Percentiles rank a stretch among this genome's conserved stretches.
These are phyloP conservation scores for Scaptomyza cyrtandrae DNA, from an alignment of 2,888 invertebrate species.

Conservation along the genomic window DNA sequence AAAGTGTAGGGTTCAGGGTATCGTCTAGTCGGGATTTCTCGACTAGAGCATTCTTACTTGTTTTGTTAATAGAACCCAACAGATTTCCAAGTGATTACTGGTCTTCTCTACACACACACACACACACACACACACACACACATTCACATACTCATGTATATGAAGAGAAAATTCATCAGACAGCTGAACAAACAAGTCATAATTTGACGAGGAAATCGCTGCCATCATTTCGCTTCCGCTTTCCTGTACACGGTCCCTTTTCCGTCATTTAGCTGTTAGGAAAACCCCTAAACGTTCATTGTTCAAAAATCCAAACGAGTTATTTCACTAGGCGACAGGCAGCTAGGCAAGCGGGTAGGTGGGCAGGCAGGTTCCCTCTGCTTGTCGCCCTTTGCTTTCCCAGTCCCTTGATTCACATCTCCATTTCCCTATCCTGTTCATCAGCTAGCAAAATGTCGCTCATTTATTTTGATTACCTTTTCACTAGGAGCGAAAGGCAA, in stretches of 20 bases:
- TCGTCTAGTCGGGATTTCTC: too few relatives aligned
- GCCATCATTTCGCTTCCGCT: slow-evolving; percentile 58
- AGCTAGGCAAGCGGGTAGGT: too few relatives aligned
- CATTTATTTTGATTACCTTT: slow-evolving; percentile 79
- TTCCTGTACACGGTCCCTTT: slow-evolving; percentile 58
- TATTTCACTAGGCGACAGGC: slow-evolving; percentile 41
- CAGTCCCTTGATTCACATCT: slow-evolving; percentile 22
- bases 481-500: slow-evolving; percentile 28
- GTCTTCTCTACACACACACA: slow-evolving; percentile 23
- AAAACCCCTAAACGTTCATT: slow-evolving; percentile 55
- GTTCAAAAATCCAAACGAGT: slow-evolving; percentile 65
- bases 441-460: slow-evolving; percentile 72
- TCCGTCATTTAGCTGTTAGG: slow-evolving; percentile 46
- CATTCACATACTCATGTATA: not conserved
- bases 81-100: slow-evolving; percentile 55
- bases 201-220: slow-evolving; percentile 72
- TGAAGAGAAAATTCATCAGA: slow-evolving; percentile 53
- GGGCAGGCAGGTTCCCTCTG: not conserved
- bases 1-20: too few relatives aligned
- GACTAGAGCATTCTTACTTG: too few relatives aligned
- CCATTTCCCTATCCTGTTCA: slow-evolving; percentile 61
- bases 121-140: not conserved
- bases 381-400: not conserved
- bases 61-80: slow-evolving; percentile 42
- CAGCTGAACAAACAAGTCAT: slow-evolving; percentile 77